Base-by-base conservation (phyloP, 2,888 invertebrate genomes). In the Ichneumoninae sp. region DNA sequence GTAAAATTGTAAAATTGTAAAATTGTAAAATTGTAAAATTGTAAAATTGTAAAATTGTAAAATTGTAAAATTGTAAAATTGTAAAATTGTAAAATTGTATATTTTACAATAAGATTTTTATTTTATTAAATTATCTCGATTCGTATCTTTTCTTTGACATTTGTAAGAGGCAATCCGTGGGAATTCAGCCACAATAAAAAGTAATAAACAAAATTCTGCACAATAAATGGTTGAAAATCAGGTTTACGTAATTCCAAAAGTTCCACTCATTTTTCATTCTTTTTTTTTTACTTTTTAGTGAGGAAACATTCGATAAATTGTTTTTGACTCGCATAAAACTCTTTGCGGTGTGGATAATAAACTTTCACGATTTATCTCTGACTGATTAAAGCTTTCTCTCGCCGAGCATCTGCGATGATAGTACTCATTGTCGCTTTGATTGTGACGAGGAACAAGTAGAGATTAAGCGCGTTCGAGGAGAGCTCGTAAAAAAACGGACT, bases 301-400 rank as follows among this genome's bases (percentile, higher is more conserved):
- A 10, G 3, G 44, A 44, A 16, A 44, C 1, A 13, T 44, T 44
- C 3, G 2, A 3, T 16, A 13, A 44, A 44, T 44, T 44, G 44
- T 44, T 44, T 72, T 72, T 71, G 19, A 62, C 30, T 19, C n/a
- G 26, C 1, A 19, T 52, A 19, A 52, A 30, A 16, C 30, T n/a
- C 60, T 62, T 62, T 6, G 16, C 60, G 30, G 30, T 16, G 13
- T 30, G 4, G 0, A 62, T 62, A 60, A 26, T 30, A 77, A 71
- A 80, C 80, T 80, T 83, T 80, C 77, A 52, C 72, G 69, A 54
- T 44, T 78, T 72, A 77, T 72, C 50, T 26, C 72, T 57, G 66
- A 60, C 44, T 47, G 74, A 78, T 84, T 69, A 69, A 74, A 54
- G 80, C 84, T 84, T 84, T 84, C 84, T 80, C 80, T 80, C 62